These are phyloP conservation scores for Prunella himalayana DNA, from an alignment of 2,113 vertebrate genomes.

Conservation along the genomic window DNA sequence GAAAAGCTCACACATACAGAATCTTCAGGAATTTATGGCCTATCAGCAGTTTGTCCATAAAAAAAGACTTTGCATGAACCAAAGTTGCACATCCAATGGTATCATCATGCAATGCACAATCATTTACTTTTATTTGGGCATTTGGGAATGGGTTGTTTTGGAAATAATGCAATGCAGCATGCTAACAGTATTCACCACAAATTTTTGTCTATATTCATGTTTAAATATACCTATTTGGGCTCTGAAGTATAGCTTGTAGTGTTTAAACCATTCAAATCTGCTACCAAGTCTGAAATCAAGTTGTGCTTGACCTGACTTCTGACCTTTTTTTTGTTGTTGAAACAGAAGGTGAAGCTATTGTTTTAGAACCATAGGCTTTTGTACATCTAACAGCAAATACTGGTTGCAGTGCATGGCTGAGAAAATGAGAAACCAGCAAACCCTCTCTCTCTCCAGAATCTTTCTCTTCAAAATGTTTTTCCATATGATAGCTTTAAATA, in stretches of 20 bases:
- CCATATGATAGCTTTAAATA: slow-evolving; percentile 2
- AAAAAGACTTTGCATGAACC: slow-evolving; percentile 85
- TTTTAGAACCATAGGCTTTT: not conserved
- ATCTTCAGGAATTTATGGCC: slow-evolving; percentile 31
- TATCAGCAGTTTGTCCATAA: slow-evolving; percentile 52
- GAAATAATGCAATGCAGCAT: slow-evolving; percentile 65
- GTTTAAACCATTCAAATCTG: slow-evolving; percentile 58
- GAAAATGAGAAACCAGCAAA: not conserved
- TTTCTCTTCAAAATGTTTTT: not conserved
- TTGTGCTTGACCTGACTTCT: slow-evolving; percentile 55
- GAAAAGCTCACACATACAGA: slow-evolving; percentile 22
- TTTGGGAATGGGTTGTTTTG: slow-evolving; percentile 47
- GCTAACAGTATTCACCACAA: slow-evolving; percentile 55
- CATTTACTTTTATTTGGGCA: slow-evolving; percentile 67
- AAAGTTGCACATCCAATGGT: slow-evolving; percentile 78
- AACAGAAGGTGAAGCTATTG: not conserved
- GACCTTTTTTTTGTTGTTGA: not conserved
- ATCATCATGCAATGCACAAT: slow-evolving; percentile 81
- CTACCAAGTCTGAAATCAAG: slow-evolving; percentile 59
- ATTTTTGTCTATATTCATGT: slow-evolving; percentile 58
- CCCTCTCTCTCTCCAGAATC: not conserved
- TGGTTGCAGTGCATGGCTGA: not conserved
- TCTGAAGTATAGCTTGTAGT: slow-evolving; percentile 63
- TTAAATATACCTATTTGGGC: slow-evolving; percentile 38
- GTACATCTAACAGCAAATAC: not conserved